Evolutionary conservation across 2,797 vertebrate species (phyloP), one percentile per base, ranked within the genome.

Genomic region (Fistularia commersonii): DNA sequence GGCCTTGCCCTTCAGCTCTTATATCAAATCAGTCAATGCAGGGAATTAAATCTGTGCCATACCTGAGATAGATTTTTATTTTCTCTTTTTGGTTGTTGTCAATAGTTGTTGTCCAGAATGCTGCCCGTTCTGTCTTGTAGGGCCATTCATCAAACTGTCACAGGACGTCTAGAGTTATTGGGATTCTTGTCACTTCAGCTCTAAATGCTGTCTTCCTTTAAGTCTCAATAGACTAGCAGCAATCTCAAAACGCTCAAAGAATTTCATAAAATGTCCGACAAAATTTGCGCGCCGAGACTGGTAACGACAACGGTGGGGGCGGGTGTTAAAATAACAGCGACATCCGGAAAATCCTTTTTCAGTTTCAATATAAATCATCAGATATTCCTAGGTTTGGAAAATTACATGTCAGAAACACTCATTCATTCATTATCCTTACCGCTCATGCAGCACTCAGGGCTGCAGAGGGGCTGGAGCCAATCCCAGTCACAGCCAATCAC

Each of bases 71-170:
- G 76, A 73, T 80, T 81, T 75, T 57, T 66, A 61, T 72, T 60
- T 55, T 43, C 7, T 7, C 10, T 10, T 67, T 42, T 48, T 11
- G 44, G 51, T 53, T 61, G 54, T 69, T 76, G 55, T 69, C 9
- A 15, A 70, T 49, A 66, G 35, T 23, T 23, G 56, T 76, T 76
- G 51, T 77, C 54, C 43, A 65, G 68, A 66, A 55, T 51, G 32
- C 61, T 61, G 69, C 72, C 73, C 72, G 57, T 58, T 74, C 64
- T 45, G 55, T 76, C 67, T 67, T 47, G 51, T 63, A 46, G 65
- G 70, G 64, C 69, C 64, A 83, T 83, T 79, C 57, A 66, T 84
- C 77, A 71, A 44, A 45, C 55, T 84, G 77, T 76, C 73, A 68
- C 50, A 11, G 33, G 37, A 13, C 7, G 56, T 67, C 74, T 56